These are phyloP conservation scores for Lepetodrilus schrolli DNA, from an alignment of 2,888 invertebrate species.

Conservation along the genomic window DNA sequence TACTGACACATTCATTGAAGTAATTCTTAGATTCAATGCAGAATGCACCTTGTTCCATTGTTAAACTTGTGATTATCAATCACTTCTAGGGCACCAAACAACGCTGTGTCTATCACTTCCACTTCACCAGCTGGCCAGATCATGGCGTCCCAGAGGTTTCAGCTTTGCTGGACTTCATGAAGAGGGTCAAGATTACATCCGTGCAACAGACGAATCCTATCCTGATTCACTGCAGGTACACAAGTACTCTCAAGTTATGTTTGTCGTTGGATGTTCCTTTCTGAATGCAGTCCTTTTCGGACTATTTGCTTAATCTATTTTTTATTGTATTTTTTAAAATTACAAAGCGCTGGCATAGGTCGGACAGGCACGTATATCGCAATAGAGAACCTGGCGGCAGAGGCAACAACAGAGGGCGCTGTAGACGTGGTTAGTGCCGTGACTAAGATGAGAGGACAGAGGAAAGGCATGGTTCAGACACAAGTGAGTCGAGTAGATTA, in stretches of 20 bases:
- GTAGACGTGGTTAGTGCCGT: neutral
- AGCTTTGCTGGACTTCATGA: neutral
- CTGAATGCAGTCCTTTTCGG: no score
- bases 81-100: neutral
- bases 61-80: neutral
- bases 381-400: neutral
- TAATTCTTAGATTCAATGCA: no score
- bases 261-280: no score
- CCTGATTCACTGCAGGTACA: neutral
- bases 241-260: no score
- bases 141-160: slow-evolving; percentile 3
- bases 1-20: no score
- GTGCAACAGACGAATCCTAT: neutral
- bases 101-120: neutral
- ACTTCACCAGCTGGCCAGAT: slow-evolving; percentile 11
- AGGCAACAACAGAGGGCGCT: neutral
- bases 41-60: no score
- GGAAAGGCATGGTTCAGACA: neutral
- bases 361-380: neutral
- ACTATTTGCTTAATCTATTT: neutral
- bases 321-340: neutral
- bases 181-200: neutral
- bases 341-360: neutral
- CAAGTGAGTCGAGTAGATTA: no score
- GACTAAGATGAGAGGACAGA: neutral